phyloP scores from a whole-genome alignment of 2,797 vertebrate genomes.

The Hoplostethus atlanticus region DNA sequence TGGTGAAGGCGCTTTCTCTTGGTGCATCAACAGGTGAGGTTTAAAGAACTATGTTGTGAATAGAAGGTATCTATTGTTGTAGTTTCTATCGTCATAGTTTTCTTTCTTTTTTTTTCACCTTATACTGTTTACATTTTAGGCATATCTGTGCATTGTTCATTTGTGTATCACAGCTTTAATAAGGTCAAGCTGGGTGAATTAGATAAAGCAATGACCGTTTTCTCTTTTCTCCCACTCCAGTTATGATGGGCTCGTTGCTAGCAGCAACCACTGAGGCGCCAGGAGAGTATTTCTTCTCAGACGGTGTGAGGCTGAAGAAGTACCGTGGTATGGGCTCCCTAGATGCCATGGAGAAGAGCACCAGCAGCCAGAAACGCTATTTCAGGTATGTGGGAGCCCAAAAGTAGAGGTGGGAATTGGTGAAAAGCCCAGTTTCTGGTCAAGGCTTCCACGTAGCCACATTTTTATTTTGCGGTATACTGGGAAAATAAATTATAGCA shows the following conservation, averaged over 20 bases:
- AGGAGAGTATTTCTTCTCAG: slow-evolving; percentile 96
- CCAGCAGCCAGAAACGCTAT: slow-evolving; percentile 94
- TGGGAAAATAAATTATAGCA: too few relatives aligned
- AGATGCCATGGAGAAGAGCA: slow-evolving; percentile 95
- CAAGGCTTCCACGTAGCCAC: background rate
- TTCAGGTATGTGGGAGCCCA: slow-evolving; percentile 83
- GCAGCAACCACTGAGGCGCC: slow-evolving; percentile 94
- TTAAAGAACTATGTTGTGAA: background rate
- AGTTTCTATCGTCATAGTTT: too few relatives aligned
- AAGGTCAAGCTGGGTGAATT: background rate
- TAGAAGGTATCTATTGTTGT: background rate
- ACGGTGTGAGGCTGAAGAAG: slow-evolving; percentile 94
- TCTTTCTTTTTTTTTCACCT: background rate
- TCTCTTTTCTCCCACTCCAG: slow-evolving; percentile 66
- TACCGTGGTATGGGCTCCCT: slow-evolving; percentile 95
- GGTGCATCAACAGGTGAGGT: slow-evolving; percentile 93
- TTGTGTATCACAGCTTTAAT: background rate
- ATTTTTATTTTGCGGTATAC: background rate
- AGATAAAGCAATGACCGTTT: background rate
- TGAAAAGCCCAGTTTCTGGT: background rate
- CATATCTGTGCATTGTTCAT: background rate
- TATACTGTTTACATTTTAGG: background rate
- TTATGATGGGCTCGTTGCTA: slow-evolving; percentile 97
- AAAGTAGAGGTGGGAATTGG: background rate
- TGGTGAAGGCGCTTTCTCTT: slow-evolving; percentile 93